These are phyloP conservation scores for Eidolon dupreanum DNA, from an alignment of 2,797 vertebrate genomes.

Conservation along the genomic window DNA sequence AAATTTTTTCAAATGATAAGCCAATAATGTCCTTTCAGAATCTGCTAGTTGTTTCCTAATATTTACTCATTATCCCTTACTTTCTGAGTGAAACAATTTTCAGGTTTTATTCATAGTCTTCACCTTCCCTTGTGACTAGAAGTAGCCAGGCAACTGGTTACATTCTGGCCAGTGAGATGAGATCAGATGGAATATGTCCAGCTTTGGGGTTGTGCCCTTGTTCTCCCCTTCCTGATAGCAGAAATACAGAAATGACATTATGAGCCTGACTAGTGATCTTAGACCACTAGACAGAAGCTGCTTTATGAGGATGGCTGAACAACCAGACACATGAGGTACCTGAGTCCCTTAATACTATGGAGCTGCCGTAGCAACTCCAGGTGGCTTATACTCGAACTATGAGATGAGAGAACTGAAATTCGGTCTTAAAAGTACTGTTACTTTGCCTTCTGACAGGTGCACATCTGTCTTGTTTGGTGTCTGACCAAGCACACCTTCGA, in stretches of 20 bases:
- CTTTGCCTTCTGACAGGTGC: neutral
- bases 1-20: neutral
- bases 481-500: conserved; percentile 68
- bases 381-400: rapidly evolving
- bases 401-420: neutral
- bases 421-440: neutral
- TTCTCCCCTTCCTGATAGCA: neutral
- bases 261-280: neutral
- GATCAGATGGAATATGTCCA: neutral
- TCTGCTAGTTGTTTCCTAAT: neutral
- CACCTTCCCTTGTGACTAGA: neutral
- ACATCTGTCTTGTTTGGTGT: conserved; percentile 63
- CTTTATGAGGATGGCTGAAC: neutral
- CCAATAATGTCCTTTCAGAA: neutral
- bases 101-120: neutral
- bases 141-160: neutral
- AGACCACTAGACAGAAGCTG: neutral
- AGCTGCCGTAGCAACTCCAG: neutral
- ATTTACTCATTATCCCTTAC: neutral
- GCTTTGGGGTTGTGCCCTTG: neutral
- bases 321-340: neutral
- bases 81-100: neutral
- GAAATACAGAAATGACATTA: neutral
- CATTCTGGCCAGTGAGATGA: neutral
- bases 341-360: neutral